Evolutionary conservation across 2,797 vertebrate species (phyloP).

Genomic region (Graptemys geographica): DNA sequence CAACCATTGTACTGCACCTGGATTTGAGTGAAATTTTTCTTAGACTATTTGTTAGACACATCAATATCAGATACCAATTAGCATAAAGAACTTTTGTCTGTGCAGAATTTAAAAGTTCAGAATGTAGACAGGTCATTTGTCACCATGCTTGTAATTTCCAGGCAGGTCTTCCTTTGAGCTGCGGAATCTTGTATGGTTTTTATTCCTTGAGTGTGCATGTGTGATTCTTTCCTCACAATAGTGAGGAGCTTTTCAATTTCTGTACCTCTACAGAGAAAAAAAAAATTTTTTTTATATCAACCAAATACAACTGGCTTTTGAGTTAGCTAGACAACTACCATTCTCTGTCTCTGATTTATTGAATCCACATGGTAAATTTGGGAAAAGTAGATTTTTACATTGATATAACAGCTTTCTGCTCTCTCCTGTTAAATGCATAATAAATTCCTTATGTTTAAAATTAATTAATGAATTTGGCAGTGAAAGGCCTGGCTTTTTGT

Average conservation of each 20-base stretch:
- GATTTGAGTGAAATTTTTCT: not conserved
- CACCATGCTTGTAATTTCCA: not conserved
- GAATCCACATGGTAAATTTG: not conserved
- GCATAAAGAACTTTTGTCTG: not conserved
- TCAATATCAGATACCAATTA: not conserved
- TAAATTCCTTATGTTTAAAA: not conserved
- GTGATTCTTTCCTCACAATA: not conserved
- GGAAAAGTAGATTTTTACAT: not conserved
- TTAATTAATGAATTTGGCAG: not conserved
- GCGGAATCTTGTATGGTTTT: not conserved
- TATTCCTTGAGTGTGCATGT: not conserved
- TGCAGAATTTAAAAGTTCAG: not conserved
- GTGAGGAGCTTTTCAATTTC: not conserved
- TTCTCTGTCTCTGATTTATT: not conserved
- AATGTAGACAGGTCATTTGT: not conserved
- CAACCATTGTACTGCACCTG: not conserved
- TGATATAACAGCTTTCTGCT: not conserved
- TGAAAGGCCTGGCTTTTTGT: not conserved
- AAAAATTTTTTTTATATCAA: not conserved
- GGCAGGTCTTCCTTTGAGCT: not conserved
- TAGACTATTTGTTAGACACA: not conserved
- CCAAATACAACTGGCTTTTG: not conserved
- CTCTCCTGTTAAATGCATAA: not conserved
- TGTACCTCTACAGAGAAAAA: not conserved
- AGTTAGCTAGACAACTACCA: not conserved